phyloP scores from a whole-genome alignment of 2,113 vertebrate genomes.

The Synodontis membranacea region DNA sequence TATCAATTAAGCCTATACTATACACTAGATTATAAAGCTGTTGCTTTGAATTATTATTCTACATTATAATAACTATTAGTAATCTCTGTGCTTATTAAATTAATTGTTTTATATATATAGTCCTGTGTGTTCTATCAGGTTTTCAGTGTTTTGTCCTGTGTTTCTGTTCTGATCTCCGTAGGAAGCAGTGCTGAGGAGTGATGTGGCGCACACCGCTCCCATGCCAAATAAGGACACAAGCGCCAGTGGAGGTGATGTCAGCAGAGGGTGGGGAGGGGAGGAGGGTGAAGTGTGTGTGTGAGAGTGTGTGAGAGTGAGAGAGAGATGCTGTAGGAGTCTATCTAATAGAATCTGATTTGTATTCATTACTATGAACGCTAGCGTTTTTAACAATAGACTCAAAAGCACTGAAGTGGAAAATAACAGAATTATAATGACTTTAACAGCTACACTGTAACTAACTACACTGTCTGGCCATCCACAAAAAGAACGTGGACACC shows the following conservation, averaged over 20 bases:
- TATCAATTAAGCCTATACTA: too few relatives aligned
- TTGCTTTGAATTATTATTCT: too few relatives aligned
- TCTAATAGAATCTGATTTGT: not conserved
- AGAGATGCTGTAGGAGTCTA: not conserved
- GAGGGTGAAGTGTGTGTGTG: not conserved
- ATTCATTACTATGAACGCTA: not conserved
- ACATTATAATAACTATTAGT: too few relatives aligned
- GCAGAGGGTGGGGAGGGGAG: not conserved
- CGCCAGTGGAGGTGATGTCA: constrained; percentile 44
- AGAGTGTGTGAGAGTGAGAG: not conserved
- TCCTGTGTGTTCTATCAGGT: not conserved
- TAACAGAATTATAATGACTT: not conserved
- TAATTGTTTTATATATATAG: too few relatives aligned
- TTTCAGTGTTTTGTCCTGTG: not conserved
- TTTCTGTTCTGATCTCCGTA: not conserved
- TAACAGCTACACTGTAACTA: not conserved
- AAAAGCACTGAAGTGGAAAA: not conserved
- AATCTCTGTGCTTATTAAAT: too few relatives aligned
- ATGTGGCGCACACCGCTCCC: not conserved
- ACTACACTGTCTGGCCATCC: not conserved
- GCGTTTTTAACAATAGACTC: not conserved
- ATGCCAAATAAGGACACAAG: constrained; percentile 55
- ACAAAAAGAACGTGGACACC: too few relatives aligned
- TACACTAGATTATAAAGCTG: too few relatives aligned
- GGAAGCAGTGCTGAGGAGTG: not conserved